These are phyloP conservation scores for Pammene fasciana DNA, from an alignment of 2,888 invertebrate species.

Conservation along the genomic window DNA sequence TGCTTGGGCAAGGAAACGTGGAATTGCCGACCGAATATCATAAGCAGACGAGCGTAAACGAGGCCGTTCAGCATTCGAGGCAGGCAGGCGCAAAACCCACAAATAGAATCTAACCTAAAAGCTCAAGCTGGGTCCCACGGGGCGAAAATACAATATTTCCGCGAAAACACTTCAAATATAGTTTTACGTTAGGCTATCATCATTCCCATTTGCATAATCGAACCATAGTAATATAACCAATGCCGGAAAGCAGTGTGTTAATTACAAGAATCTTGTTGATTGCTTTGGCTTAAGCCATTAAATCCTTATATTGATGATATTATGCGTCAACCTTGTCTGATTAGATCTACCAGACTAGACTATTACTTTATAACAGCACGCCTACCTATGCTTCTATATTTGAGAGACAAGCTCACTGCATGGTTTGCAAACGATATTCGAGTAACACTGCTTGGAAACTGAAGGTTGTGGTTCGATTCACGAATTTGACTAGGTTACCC, in stretches of 20 bases:
- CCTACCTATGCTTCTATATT: background rate
- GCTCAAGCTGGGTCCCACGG: background rate
- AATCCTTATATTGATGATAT: slow-evolving; percentile 30
- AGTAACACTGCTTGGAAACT: too few relatives aligned
- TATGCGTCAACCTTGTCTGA: slow-evolving; percentile 23
- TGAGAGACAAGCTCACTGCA: too few relatives aligned
- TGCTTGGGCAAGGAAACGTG: background rate
- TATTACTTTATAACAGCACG: slow-evolving; percentile 5
- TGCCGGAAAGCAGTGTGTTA: slow-evolving; percentile 38
- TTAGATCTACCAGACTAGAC: slow-evolving; percentile 19
- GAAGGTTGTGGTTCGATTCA: too few relatives aligned
- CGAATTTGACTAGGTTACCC: too few relatives aligned
- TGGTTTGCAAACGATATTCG: background rate
- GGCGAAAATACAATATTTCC: background rate
- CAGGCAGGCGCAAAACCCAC: background rate
- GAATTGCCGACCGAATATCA: background rate
- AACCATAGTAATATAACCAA: slow-evolving; percentile 41
- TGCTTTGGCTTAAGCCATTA: slow-evolving; percentile 42
- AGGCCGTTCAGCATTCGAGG: background rate
- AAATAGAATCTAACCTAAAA: background rate
- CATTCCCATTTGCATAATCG: slow-evolving; percentile 47
- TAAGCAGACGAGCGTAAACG: background rate
- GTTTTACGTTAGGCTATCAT: background rate
- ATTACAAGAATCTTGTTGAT: slow-evolving; percentile 39
- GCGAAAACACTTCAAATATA: background rate